Conservation (phyloP, 2,888 invertebrate genomes). For the Acutogordius australiensis region DNA sequence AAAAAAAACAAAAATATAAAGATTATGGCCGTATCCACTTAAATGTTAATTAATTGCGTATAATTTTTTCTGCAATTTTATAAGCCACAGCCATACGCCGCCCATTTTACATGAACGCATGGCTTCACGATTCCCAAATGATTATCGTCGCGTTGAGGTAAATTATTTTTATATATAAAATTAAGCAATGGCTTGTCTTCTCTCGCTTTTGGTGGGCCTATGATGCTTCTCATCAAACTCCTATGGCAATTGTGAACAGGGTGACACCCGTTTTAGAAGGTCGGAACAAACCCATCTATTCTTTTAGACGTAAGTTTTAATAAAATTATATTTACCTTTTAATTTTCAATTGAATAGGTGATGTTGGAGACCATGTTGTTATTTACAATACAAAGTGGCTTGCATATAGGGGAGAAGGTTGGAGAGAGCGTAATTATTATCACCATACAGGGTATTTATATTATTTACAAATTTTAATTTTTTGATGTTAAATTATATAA, state of each 20-base stretch:
- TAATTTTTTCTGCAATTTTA: too few relatives aligned
- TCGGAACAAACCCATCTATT: neutral
- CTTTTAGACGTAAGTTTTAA: neutral
- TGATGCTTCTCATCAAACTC: constrained; percentile 9
- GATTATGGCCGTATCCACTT: too few relatives aligned
- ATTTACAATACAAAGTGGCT: constrained; percentile 19
- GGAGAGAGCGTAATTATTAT: constrained; percentile 5
- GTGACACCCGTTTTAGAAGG: neutral
- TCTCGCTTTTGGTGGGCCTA: constrained; percentile 3
- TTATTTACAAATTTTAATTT: constrained; percentile 5
- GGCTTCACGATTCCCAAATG: neutral
- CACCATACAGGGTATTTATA: constrained; percentile 2
- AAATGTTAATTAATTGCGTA: too few relatives aligned
- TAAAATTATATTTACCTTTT: neutral
- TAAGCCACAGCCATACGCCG: too few relatives aligned
- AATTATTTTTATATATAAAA: neutral
- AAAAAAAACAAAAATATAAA: too few relatives aligned
- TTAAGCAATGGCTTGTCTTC: constrained; percentile 7
- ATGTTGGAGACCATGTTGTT: constrained; percentile 22
- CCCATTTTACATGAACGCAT: too few relatives aligned
- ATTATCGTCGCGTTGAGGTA: neutral
- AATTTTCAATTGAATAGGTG: constrained; percentile 16
- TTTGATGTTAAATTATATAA: too few relatives aligned
- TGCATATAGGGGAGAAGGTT: constrained; percentile 19
- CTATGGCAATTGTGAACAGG: neutral